Base-by-base conservation (phyloP, 2,888 invertebrate genomes). In the Coenonympha glycerion region DNA sequence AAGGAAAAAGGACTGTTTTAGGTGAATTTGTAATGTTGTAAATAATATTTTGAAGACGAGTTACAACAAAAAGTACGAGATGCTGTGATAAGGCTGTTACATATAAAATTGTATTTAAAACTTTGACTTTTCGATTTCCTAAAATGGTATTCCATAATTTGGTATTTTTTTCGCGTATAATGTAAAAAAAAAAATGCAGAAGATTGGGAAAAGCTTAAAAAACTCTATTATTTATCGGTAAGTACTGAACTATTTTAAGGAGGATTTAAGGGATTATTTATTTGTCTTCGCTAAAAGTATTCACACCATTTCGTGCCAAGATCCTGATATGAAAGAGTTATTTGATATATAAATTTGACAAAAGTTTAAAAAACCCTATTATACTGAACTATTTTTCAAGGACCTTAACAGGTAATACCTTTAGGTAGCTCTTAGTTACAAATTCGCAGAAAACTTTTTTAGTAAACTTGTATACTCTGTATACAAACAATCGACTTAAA, bases 51-150 rank as follows among this genome's bases (percentile, higher is more conserved):
- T 49, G 55, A 47, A 56, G 59, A 55, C 58, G 56, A 61, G 54
- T 53, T 55, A 61, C 60, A 64, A 78, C 71, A 81, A 79, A 79
- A 81, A 80, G 65, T 68, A 46, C 49, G 59, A 73, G 82, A 79
- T 81, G 58, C 50, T 64, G 26, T 71, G 82, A 81, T 81, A 79
- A 73, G 63, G 52, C 45, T 59, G 60, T 67, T n/a, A n/a, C n/a
- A 69, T 68, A 67, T 69, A 65, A 69, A 57, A 55, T 42, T 49
- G 31, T 46, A 46, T 55, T 59, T 47, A 36, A 30, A 47, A 50
- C 8, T 21, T 47, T 16, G 9, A 30, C 11, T 19, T 34, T 37
- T 39, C 19, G 13, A 9, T 37, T 53, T 39, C 41, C 24, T 52
- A 15, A 21, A 19, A 52, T 36, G 39, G 44, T 42, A 45, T 42